phyloP scores from a whole-genome alignment of 2,113 vertebrate genomes.

The Protobothrops mucrosquamatus region DNA sequence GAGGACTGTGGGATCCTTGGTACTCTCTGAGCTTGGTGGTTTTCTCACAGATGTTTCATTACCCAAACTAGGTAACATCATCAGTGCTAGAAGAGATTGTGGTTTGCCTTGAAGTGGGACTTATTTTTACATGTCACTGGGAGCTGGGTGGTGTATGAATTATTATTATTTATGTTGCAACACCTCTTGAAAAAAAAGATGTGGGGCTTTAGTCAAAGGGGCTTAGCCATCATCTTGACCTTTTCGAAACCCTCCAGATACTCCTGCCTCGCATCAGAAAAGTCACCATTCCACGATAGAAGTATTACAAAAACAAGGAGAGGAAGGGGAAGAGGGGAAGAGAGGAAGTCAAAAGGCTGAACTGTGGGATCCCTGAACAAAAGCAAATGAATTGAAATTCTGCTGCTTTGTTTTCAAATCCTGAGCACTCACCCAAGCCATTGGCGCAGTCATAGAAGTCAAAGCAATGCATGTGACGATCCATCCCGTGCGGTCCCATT shows the following conservation, averaged over 20 bases:
- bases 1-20: no score
- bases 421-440: constrained; percentile 77
- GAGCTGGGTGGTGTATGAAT: background rate
- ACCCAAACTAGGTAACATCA: background rate
- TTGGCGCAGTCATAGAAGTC: constrained; percentile 87
- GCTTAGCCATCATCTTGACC: background rate
- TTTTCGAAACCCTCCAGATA: background rate
- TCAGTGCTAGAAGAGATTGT: background rate
- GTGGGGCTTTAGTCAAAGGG: background rate
- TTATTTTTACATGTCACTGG: background rate
- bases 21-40: no score
- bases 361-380: background rate
- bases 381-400: background rate
- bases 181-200: background rate
- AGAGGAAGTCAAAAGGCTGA: background rate
- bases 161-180: background rate
- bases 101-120: background rate
- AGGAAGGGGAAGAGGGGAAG: background rate
- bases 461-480: constrained; percentile 79
- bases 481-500: constrained; percentile 86
- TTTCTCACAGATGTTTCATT: no score
- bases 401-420: background rate
- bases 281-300: background rate
- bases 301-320: background rate
- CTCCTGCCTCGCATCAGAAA: background rate